Percentiles rank a stretch among this genome's conserved stretches.
Evolutionary conservation across 2,113 vertebrate species (phyloP).

Genomic region (Antechinus stuartii): DNA sequence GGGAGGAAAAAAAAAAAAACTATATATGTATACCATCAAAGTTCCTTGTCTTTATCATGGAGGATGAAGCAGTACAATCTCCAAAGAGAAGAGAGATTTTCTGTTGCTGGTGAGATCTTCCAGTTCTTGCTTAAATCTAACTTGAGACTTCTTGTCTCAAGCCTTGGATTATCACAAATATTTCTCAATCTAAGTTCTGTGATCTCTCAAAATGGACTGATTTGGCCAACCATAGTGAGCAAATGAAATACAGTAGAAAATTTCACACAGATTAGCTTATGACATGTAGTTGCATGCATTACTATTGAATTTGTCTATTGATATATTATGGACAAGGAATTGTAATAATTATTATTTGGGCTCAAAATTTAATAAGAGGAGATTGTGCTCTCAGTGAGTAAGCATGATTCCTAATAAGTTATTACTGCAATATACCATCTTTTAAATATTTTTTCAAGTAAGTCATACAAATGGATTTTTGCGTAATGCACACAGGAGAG

Average conservation of each 20-base stretch:
- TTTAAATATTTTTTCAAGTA: not conserved
- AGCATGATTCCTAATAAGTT: not conserved
- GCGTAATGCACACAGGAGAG: not conserved
- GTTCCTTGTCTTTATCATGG: not conserved
- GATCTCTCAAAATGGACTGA: not conserved
- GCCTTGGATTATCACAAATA: not conserved
- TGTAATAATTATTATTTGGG: not conserved
- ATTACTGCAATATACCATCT: not conserved
- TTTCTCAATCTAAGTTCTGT: not conserved
- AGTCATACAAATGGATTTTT: not conserved
- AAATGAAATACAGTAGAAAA: not conserved
- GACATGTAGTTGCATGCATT: not conserved
- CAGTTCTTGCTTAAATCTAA: not conserved
- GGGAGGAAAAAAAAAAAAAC: not conserved
- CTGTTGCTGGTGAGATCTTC: not conserved
- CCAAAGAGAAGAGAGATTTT: not conserved
- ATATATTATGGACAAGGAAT: not conserved
- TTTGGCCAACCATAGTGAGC: not conserved
- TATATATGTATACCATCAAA: not conserved
- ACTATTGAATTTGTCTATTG: not conserved
- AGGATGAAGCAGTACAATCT: not conserved
- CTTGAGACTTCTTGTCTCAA: not conserved
- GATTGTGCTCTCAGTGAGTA: not conserved
- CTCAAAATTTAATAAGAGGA: not conserved
- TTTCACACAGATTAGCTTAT: not conserved